These are phyloP conservation scores for Leguminivora glycinivorella DNA, from an alignment of 1,140 invertebrate genomes.

Conservation along the genomic window DNA sequence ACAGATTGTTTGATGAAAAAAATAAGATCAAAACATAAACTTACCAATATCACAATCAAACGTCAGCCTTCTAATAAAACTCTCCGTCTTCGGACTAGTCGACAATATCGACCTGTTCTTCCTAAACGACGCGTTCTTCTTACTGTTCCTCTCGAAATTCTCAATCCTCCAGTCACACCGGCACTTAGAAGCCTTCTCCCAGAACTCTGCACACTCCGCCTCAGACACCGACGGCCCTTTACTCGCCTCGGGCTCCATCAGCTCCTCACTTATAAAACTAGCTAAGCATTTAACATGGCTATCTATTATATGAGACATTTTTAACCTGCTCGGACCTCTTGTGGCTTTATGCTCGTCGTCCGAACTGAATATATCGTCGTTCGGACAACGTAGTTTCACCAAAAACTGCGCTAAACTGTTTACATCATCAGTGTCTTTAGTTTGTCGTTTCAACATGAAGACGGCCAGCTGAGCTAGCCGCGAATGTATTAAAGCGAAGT, in stretches of 20 bases:
- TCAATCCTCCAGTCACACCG: slow-evolving; percentile 72
- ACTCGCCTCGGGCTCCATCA: slow-evolving; percentile 49
- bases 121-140: slow-evolving; percentile 72
- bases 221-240: slow-evolving; percentile 75
- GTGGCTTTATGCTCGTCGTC: slow-evolving; percentile 63
- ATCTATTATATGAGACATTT: slow-evolving; percentile 55
- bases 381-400: slow-evolving; percentile 64
- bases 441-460: slow-evolving; percentile 68
- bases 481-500: slow-evolving; percentile 83
- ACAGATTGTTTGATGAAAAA: no score
- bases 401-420: slow-evolving; percentile 62
- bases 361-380: slow-evolving; percentile 74
- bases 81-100: slow-evolving; percentile 69
- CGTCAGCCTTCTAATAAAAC: slow-evolving; percentile 55
- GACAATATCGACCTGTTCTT: slow-evolving; percentile 70
- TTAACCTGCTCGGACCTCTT: slow-evolving; percentile 45
- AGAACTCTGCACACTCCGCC: slow-evolving; percentile 77
- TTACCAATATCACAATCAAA: slow-evolving; percentile 69
- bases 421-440: slow-evolving; percentile 60
- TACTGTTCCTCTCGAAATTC: slow-evolving; percentile 66
- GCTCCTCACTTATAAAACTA: slow-evolving; percentile 69
- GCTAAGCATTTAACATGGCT: slow-evolving; percentile 69
- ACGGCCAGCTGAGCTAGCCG: slow-evolving; percentile 81
- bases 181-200: slow-evolving; percentile 70
- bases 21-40: slow-evolving; percentile 31